Conservation (phyloP, 2,797 vertebrate species). For the Oceanodroma leucorhoa region DNA sequence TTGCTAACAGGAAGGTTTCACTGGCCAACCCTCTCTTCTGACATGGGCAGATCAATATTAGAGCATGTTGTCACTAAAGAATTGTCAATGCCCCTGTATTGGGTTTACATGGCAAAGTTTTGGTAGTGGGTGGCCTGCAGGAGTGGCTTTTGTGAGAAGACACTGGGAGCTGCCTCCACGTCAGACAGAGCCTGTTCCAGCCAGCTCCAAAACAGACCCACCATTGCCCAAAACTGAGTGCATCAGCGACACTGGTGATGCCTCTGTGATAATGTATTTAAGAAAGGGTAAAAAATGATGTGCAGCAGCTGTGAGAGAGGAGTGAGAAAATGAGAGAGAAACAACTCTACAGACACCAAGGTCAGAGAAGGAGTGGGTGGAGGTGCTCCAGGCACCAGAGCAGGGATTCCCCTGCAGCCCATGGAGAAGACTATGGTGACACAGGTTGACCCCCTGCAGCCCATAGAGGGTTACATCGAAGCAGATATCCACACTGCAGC, state of each 20-base stretch:
- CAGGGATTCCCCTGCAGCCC: neutral
- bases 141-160: neutral
- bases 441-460: neutral
- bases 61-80: neutral
- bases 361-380: neutral
- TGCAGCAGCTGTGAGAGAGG: neutral
- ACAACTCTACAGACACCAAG: neutral
- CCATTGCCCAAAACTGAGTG: neutral
- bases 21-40: neutral
- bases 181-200: neutral
- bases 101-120: rapidly evolving
- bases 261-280: neutral
- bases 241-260: neutral
- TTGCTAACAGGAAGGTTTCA: neutral
- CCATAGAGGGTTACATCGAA: neutral
- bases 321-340: neutral
- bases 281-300: neutral
- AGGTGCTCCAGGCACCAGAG: neutral
- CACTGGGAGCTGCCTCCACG: neutral
- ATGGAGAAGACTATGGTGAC: neutral
- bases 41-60: neutral
- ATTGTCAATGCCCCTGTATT: neutral
- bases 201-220: rapidly evolving
- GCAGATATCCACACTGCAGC: neutral
- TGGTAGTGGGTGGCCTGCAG: neutral